phyloP scores from a whole-genome alignment of 2,888 invertebrate species.

The Drosophila kokeensis region DNA sequence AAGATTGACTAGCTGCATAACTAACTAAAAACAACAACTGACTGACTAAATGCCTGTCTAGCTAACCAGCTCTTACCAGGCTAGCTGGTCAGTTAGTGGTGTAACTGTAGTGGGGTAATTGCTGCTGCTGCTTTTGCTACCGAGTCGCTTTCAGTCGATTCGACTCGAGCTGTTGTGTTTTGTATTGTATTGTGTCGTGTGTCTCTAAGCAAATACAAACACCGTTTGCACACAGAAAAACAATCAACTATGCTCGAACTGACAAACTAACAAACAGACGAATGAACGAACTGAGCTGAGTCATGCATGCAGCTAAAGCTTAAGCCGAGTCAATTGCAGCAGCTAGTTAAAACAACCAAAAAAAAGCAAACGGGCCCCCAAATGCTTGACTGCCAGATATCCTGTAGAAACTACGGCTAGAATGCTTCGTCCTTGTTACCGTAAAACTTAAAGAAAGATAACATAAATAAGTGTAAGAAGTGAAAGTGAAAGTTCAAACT shows the following conservation, averaged over 20 bases:
- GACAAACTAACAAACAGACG: conserved; percentile 6
- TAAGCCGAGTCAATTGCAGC: conserved; percentile 30
- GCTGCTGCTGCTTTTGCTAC: conserved; percentile 44
- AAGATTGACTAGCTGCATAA: conserved; percentile 79
- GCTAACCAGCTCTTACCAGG: conserved; percentile 25
- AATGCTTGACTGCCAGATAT: neutral
- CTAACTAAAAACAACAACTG: conserved; percentile 51
- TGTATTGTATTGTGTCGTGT: conserved; percentile 47
- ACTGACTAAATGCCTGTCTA: conserved; percentile 22
- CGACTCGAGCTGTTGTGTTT: conserved; percentile 39
- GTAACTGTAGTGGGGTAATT: conserved; percentile 51
- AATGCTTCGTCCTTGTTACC: neutral
- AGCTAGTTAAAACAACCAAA: conserved; percentile 34
- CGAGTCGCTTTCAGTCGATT: conserved; percentile 27
- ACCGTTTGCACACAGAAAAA: conserved; percentile 57
- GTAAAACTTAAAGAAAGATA: neutral
- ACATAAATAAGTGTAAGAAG: neutral
- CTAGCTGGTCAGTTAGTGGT: conserved; percentile 25
- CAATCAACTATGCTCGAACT: conserved; percentile 60
- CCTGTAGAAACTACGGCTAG: neutral
- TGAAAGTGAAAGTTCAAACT: neutral
- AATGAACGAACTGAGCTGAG: conserved; percentile 36
- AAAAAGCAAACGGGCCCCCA: neutral
- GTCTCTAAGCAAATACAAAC: conserved; percentile 55
- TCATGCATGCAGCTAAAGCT: conserved; percentile 53